Evolutionary conservation across 2,888 invertebrate species (phyloP).

Genomic region (Anthophora plumipes): DNA sequence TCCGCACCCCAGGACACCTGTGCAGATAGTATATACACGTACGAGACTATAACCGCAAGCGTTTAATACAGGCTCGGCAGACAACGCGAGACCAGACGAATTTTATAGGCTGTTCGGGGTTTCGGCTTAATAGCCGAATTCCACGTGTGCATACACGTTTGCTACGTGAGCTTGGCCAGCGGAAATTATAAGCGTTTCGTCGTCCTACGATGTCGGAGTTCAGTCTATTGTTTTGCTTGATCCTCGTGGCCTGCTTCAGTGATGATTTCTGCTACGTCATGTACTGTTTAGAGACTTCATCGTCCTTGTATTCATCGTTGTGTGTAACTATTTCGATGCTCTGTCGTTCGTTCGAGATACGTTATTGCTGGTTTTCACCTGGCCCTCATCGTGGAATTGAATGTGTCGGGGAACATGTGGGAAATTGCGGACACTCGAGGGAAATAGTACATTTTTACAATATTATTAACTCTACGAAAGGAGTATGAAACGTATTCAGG

Average conservation of each 20-base stretch:
- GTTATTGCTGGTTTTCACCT: too few species aligned
- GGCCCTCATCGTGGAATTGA: too few species aligned
- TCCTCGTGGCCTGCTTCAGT: neutral
- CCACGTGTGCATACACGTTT: slow-evolving; percentile 69
- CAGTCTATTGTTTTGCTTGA: neutral
- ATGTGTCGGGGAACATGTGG: too few species aligned
- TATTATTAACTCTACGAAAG: too few species aligned
- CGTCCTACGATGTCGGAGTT: neutral
- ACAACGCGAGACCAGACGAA: slow-evolving; percentile 83
- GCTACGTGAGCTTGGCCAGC: neutral
- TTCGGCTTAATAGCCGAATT: slow-evolving; percentile 84
- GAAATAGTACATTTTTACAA: too few species aligned
- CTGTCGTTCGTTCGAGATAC: too few species aligned
- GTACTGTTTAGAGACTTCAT: neutral
- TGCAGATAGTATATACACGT: slow-evolving; percentile 46
- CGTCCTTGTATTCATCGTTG: neutral
- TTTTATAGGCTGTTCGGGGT: slow-evolving; percentile 83
- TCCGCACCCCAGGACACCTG: slow-evolving; percentile 65
- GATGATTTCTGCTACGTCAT: too few species aligned
- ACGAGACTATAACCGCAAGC: slow-evolving; percentile 78
- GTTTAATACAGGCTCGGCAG: slow-evolving; percentile 80
- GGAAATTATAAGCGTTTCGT: slow-evolving; percentile 26
- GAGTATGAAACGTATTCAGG: too few species aligned
- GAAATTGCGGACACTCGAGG: too few species aligned
- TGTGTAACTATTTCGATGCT: neutral